phyloP scores from a whole-genome alignment of 2,888 invertebrate species.

The Biston stratarius region DNA sequence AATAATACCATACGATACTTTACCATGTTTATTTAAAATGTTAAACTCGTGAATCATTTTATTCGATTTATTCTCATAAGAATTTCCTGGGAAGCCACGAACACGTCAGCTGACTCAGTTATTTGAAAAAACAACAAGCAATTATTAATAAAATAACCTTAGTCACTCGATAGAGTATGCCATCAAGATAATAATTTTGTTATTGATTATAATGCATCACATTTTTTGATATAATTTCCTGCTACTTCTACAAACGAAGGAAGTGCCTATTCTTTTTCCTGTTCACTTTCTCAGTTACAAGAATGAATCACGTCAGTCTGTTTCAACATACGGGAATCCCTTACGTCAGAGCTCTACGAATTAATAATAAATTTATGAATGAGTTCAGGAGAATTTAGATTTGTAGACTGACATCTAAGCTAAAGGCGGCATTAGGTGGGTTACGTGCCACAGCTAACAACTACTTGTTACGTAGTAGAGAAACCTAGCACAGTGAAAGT shows the following conservation, averaged over 20 bases:
- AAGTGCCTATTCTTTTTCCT: conserved; percentile 37
- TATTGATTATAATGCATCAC: conserved; percentile 47
- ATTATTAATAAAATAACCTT: conserved; percentile 28
- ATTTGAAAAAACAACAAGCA: conserved; percentile 51
- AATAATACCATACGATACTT: neutral
- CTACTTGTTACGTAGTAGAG: conserved; percentile 72
- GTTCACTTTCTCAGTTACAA: conserved; percentile 42
- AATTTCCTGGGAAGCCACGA: conserved; percentile 58
- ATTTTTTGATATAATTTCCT: conserved; percentile 21
- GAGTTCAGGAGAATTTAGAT: conserved; percentile 42
- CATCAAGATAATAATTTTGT: conserved; percentile 45
- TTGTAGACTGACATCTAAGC: conserved; percentile 40
- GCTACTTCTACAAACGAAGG: conserved; percentile 11
- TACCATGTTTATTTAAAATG: conserved; percentile 2
- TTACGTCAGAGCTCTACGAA: conserved; percentile 46
- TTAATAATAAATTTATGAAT: conserved; percentile 38
- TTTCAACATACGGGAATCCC: conserved; percentile 49
- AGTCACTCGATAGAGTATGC: conserved; percentile 41
- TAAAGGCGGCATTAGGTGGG: conserved; percentile 48
- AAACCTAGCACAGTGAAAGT: conserved; percentile 80
- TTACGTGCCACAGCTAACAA: conserved; percentile 63
- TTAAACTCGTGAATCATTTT: conserved; percentile 40
- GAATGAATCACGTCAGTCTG: conserved; percentile 42
- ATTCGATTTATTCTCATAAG: conserved; percentile 27
- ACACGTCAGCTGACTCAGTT: conserved; percentile 63